Base-by-base conservation (phyloP, 2,888 invertebrate genomes). In the Lepidochitona cinerea region DNA sequence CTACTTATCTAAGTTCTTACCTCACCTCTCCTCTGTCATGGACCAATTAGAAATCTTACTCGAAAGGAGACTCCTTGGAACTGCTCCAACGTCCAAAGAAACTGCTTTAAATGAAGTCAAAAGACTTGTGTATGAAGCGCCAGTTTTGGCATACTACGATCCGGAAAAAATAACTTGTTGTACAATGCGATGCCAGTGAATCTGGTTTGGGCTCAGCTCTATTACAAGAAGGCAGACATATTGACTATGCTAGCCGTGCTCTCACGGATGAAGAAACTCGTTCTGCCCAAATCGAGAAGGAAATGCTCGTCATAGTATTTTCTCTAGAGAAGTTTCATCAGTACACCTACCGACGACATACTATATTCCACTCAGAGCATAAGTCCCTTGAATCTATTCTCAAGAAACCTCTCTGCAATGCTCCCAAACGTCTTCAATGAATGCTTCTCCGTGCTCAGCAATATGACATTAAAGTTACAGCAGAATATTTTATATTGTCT, bases 141-240 rank as follows among this genome's bases (percentile, higher is more conserved):
- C 80, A 36, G 71, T 76, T 7, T 73, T 83, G 7, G 53, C 73
- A 6, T 81, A 68, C 37, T 81, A 74, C 53, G 75, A 81, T 26
- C 66, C 68, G 6, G 29, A 26, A 0, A 72, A 76, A 18, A 54
- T 4, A 67, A 29, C 72, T 76, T 7, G 68, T 53, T n/a, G 35
- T 79, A 1, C 70, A 75, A 14, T 78, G 79, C 37, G 83, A 83
- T 65, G 80, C 81, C 7, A 77, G 76, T 32, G 76, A 77, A 14
- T 71, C 1, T 1, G 32, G 26, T 14, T 3, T 59, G 23, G 59
- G 59, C 29, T 23, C 59, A 23, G 9, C 26, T 1, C 59, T 59
- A 4, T 32, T 59, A 14, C 59, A 59, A 59, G 32, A 59, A 26
- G 59, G 59, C 18, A 29, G 26, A 59, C 59, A 4, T 59, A 14